Conservation (phyloP, 2,888 invertebrate species). For the Globia sparganii region DNA sequence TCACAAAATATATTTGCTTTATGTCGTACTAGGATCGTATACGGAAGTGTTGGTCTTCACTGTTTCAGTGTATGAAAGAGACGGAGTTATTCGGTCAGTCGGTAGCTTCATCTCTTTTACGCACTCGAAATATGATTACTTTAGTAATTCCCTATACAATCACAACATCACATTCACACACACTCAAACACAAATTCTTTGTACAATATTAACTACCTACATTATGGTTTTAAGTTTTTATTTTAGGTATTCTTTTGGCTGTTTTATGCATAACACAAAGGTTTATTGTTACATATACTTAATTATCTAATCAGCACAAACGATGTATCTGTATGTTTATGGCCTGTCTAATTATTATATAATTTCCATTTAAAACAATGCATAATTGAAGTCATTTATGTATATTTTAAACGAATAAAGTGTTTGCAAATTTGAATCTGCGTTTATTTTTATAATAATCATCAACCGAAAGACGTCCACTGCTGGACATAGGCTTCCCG, state of each 20-base stretch:
- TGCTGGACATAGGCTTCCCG: too few relatives aligned
- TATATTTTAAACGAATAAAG: conserved; percentile 70
- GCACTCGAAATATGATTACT: not conserved
- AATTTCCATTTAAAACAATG: conserved; percentile 59
- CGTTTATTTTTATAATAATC: conserved; percentile 41
- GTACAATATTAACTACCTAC: not conserved
- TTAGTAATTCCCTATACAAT: not conserved
- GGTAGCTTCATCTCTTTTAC: conserved; percentile 2
- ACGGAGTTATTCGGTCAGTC: not conserved
- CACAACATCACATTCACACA: too few relatives aligned
- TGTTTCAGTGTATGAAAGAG: not conserved
- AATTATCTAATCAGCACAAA: conserved; percentile 59
- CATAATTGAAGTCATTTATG: conserved; percentile 59
- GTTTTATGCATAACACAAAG: conserved; percentile 37
- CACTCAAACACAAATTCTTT: not conserved
- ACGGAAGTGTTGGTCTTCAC: not conserved
- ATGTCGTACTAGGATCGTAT: not conserved
- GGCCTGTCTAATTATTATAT: conserved; percentile 33
- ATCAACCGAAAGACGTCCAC: too few relatives aligned
- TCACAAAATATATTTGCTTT: not conserved
- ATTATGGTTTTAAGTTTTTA: not conserved
- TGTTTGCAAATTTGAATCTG: conserved; percentile 68
- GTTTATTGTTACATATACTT: conserved; percentile 23
- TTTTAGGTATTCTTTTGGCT: conserved; percentile 2
- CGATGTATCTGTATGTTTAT: conserved; percentile 48